Evolutionary conservation across 2,797 vertebrate species (phyloP).

Genomic region (Hephaestus fuliginosus): DNA sequence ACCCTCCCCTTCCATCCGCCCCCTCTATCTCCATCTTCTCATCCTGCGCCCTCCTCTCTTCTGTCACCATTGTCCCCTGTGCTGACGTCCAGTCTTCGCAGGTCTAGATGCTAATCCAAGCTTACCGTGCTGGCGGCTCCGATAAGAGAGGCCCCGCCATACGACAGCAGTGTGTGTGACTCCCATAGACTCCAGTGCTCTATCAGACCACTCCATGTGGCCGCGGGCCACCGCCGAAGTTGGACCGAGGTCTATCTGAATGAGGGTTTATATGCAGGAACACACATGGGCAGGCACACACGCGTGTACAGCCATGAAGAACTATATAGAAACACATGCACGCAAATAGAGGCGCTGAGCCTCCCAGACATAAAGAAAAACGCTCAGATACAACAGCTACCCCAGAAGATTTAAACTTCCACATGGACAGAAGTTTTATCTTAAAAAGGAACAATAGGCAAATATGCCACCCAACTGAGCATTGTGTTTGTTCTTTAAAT

Average conservation of each 20-base stretch:
- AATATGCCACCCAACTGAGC: constrained; percentile 86
- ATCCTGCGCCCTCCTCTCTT: constrained; percentile 66
- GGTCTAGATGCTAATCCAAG: constrained; percentile 89
- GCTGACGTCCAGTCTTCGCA: constrained; percentile 85
- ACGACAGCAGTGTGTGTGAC: constrained; percentile 75
- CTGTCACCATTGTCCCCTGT: constrained; percentile 73
- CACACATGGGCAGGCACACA: constrained; percentile 63
- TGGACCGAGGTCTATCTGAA: constrained; percentile 77
- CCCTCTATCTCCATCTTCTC: constrained; percentile 71
- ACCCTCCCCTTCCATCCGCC: constrained; percentile 47
- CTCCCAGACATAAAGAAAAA: constrained; percentile 58
- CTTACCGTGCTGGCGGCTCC: constrained; percentile 85
- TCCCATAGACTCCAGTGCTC: constrained; percentile 78
- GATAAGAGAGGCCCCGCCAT: constrained; percentile 85
- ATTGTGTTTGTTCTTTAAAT: constrained; percentile 87
- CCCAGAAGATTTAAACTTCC: constrained; percentile 81
- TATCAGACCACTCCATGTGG: constrained; percentile 83
- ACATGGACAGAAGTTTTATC: constrained; percentile 85
- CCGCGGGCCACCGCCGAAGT: constrained; percentile 81
- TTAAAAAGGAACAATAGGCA: constrained; percentile 81
- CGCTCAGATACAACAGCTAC: constrained; percentile 65
- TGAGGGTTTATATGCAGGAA: constrained; percentile 72
- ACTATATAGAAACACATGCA: constrained; percentile 53
- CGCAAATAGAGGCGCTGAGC: constrained; percentile 49
- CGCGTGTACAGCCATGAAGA: constrained; percentile 27